Conservation (phyloP, 2,113 vertebrate species). For the Mixornis gularis region DNA sequence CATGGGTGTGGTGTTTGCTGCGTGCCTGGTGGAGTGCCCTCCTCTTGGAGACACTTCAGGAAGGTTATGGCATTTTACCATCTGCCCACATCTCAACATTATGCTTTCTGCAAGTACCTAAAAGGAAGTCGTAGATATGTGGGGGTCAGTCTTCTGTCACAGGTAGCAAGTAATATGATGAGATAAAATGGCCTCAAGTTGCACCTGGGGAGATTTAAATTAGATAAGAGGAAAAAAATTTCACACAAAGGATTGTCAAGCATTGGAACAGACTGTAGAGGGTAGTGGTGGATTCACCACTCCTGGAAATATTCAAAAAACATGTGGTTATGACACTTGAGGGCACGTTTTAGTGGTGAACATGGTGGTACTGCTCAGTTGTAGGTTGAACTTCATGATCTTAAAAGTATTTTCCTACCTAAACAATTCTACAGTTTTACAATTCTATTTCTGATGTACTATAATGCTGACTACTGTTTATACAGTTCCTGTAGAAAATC, state of each 20-base stretch:
- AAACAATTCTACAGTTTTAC: accelerated
- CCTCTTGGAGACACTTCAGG: background rate
- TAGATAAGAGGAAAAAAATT: background rate
- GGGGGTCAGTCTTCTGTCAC: background rate
- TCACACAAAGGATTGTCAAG: background rate
- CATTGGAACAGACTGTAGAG: background rate
- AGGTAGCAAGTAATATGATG: background rate
- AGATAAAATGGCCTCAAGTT: background rate
- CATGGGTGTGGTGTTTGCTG: background rate
- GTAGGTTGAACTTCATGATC: background rate
- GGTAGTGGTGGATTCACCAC: background rate
- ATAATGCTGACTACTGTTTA: background rate
- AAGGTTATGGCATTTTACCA: background rate
- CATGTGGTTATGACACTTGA: background rate
- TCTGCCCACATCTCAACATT: background rate
- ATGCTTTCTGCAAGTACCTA: background rate
- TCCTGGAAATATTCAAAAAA: background rate
- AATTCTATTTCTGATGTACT: background rate
- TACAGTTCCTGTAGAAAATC: background rate
- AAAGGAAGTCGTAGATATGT: background rate
- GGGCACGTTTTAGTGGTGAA: background rate
- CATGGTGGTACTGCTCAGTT: background rate
- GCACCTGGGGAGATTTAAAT: background rate
- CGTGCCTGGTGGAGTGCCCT: background rate
- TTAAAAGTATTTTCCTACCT: background rate